Conservation (phyloP, 1,140 invertebrate genomes). For the Drosophila azteca region DNA sequence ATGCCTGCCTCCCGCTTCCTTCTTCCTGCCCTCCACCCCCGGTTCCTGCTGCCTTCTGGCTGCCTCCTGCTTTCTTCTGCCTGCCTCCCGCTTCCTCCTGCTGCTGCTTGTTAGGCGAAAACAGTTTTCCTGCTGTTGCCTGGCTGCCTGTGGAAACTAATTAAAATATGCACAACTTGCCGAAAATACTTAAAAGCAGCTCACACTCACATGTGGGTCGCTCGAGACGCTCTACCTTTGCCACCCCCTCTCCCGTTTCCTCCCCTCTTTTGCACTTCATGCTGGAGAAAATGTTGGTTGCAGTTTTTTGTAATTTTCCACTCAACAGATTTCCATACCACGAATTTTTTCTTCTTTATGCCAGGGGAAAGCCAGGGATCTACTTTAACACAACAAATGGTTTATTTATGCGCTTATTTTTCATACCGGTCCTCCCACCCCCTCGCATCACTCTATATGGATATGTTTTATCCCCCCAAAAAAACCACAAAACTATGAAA, state of each 20-base stretch:
- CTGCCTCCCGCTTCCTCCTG: not conserved
- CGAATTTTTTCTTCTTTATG: conserved; percentile 8
- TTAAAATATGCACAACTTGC: conserved; percentile 80
- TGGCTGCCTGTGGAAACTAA: conserved; percentile 61
- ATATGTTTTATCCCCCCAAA: conserved; percentile 13
- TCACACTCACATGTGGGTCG: conserved; percentile 21
- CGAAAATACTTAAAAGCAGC: conserved; percentile 67
- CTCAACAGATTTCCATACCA: conserved; percentile 61
- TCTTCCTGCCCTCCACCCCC: too few relatives aligned
- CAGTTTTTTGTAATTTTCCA: conserved; percentile 79
- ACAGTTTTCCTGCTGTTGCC: conserved; percentile 29
- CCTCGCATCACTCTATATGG: conserved; percentile 13
- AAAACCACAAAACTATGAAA: too few relatives aligned
- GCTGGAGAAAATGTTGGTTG: conserved; percentile 54
- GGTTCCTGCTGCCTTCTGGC: not conserved
- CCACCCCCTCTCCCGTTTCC: not conserved
- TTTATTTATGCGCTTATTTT: conserved; percentile 71
- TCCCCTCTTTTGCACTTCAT: too few relatives aligned
- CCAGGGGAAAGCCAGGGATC: conserved; percentile 6
- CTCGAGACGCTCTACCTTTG: conserved; percentile 12
- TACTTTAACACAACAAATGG: conserved; percentile 58
- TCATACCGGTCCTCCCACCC: not conserved
- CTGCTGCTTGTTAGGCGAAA: conserved; percentile 44
- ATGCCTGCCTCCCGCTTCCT: conserved; percentile 16
- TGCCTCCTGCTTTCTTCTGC: conserved; percentile 15